A percentile compares a stretch with the other conserved stretches of the same genome.
Evolutionary conservation across 1,140 invertebrate genomes (phyloP).

Genomic region (Agrypnia vestita): DNA sequence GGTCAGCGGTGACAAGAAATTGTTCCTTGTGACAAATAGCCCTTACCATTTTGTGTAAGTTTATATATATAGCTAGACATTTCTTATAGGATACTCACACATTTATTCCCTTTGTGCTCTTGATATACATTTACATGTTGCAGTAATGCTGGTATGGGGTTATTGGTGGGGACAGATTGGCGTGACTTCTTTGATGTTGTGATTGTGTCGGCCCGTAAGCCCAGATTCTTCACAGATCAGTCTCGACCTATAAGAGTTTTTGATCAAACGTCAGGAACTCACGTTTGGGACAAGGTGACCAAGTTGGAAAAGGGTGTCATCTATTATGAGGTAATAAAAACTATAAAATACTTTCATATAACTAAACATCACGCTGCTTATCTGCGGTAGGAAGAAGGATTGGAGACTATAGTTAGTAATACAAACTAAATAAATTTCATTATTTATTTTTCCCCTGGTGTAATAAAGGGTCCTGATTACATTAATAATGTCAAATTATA

Average conservation of each 20-base stretch:
- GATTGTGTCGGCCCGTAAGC: constrained; percentile 95
- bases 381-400: too few species aligned
- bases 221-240: constrained; percentile 95
- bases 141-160: constrained; percentile 94
- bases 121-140: constrained; percentile 47
- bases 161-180: constrained; percentile 93
- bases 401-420: too few species aligned
- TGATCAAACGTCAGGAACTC: constrained; percentile 84
- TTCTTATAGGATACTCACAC: neutral
- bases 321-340: constrained; percentile 88
- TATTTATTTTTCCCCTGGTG: too few species aligned
- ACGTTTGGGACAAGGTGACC: constrained; percentile 93
- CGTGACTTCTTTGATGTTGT: constrained; percentile 94
- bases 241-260: constrained; percentile 92
- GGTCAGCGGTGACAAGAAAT: constrained; percentile 84
- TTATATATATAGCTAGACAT: neutral
- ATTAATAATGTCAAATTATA: too few species aligned
- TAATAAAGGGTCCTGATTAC: too few species aligned
- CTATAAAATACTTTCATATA: too few species aligned
- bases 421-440: too few species aligned
- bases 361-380: too few species aligned
- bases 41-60: constrained; percentile 97
- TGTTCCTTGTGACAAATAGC: constrained; percentile 97
- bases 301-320: constrained; percentile 90
- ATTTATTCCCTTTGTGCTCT: neutral